phyloP scores from a whole-genome alignment of 2,113 vertebrate species.

The Lutjanus erythropterus region DNA sequence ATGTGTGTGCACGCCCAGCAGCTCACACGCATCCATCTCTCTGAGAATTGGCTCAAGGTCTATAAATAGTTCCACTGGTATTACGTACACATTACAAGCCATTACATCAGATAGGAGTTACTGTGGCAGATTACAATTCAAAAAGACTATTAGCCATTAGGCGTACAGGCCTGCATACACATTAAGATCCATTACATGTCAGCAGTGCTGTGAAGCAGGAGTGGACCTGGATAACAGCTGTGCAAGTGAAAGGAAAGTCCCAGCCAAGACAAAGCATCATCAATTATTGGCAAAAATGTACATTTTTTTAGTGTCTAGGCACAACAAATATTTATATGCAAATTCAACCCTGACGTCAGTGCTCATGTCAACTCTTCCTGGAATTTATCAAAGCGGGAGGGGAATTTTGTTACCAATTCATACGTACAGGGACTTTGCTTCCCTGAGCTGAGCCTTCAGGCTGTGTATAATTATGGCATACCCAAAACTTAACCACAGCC shows the following conservation, averaged over 20 bases:
- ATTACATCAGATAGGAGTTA: conserved; percentile 78
- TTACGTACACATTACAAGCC: conserved; percentile 68
- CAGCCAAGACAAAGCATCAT: neutral
- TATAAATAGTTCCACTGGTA: conserved; percentile 71
- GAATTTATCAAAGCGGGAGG: conserved; percentile 17
- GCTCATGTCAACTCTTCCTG: conserved; percentile 27
- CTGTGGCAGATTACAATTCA: conserved; percentile 45
- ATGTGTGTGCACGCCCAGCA: conserved; percentile 63
- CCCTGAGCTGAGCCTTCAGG: conserved; percentile 11
- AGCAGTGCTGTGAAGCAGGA: conserved; percentile 4
- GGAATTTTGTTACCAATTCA: conserved; percentile 21
- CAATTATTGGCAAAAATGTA: neutral
- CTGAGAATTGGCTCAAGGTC: conserved; percentile 49
- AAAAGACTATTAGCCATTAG: conserved; percentile 58
- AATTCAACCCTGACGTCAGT: conserved; percentile 1
- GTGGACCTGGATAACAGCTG: conserved; percentile 8
- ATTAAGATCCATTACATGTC: conserved; percentile 45
- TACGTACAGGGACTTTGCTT: conserved; percentile 27
- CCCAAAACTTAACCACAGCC: conserved; percentile 26
- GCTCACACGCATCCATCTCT: conserved; percentile 50
- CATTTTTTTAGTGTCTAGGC: neutral
- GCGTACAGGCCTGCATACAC: conserved; percentile 30
- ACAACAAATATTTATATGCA: conserved; percentile 6
- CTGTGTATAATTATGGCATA: conserved; percentile 21
- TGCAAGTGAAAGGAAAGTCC: conserved; percentile 1